Percentiles rank a stretch among this genome's conserved stretches.
Evolutionary conservation across 2,797 vertebrate genomes (phyloP).

Genomic region (Tauraco hartlaubi): DNA sequence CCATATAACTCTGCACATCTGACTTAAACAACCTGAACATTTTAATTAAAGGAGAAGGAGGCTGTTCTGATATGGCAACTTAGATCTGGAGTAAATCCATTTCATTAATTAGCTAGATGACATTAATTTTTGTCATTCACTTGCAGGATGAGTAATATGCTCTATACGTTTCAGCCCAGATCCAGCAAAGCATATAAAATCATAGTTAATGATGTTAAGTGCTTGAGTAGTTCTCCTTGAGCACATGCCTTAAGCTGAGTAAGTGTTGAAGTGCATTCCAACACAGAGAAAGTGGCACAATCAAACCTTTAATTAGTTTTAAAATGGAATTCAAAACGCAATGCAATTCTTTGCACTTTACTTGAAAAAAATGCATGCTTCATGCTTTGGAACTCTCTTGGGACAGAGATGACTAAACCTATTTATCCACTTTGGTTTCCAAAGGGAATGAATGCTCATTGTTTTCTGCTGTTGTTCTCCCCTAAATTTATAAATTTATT

Average conservation of each 20-base stretch:
- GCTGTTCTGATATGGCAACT: not conserved
- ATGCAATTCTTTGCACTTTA: slow-evolving; percentile 47
- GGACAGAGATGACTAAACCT: slow-evolving; percentile 52
- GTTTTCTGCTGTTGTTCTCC: slow-evolving; percentile 15
- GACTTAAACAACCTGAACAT: not conserved
- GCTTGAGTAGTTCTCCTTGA: slow-evolving; percentile 13
- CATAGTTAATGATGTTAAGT: slow-evolving; percentile 36
- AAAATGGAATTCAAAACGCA: slow-evolving; percentile 61
- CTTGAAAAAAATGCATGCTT: slow-evolving; percentile 2
- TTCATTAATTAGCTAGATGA: slow-evolving; percentile 37
- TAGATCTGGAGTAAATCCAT: slow-evolving; percentile 29
- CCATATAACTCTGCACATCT: not conserved
- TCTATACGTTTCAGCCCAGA: not conserved
- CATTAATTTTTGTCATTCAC: slow-evolving; percentile 33
- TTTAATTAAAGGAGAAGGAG: not conserved
- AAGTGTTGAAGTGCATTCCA: not conserved
- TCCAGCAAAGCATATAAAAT: slow-evolving; percentile 40
- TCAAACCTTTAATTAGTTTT: slow-evolving; percentile 66
- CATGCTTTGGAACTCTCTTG: slow-evolving; percentile 11
- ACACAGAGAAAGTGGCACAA: slow-evolving; percentile 31
- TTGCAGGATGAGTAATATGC: slow-evolving; percentile 1
- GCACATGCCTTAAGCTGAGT: not conserved
- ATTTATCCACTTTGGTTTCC: slow-evolving; percentile 61
- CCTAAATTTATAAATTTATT: slow-evolving; percentile 46
- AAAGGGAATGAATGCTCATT: slow-evolving; percentile 9